phyloP scores from a whole-genome alignment of 2,113 vertebrate species.

The Poeciliopsis retropinna region DNA sequence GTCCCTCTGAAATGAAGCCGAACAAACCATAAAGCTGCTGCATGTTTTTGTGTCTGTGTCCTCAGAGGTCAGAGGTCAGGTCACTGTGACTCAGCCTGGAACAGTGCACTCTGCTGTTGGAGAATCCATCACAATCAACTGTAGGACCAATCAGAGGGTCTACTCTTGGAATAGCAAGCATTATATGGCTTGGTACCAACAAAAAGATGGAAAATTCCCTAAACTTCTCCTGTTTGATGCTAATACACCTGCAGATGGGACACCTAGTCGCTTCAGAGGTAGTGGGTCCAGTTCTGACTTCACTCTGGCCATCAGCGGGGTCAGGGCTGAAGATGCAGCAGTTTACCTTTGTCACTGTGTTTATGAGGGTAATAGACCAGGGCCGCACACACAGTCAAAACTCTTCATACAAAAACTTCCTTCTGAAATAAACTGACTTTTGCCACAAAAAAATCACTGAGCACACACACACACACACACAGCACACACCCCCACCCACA shows the following conservation, averaged over 20 bases:
- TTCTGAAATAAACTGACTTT: conserved; percentile 21
- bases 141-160: not conserved
- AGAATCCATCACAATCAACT: conserved; percentile 23
- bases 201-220: conserved; percentile 1
- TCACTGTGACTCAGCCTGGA: conserved; percentile 43
- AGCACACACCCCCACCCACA: too few species aligned
- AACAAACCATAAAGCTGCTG: conserved; percentile 18
- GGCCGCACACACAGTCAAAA: not conserved
- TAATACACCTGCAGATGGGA: not conserved
- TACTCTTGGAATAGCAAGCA: not conserved
- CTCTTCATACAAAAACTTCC: conserved; percentile 26
- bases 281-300: conserved; percentile 10
- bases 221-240: not conserved
- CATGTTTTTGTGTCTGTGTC: conserved; percentile 40
- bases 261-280: not conserved
- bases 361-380: accelerated
- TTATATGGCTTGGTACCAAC: conserved; percentile 6
- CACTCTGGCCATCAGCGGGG: conserved; percentile 13
- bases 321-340: conserved; percentile 8
- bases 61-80: conserved; percentile 51
- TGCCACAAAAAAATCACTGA: not conserved
- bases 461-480: too few species aligned
- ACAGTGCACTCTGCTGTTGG: conserved; percentile 31
- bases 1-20: not conserved
- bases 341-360: not conserved